These are phyloP conservation scores for Pantherophis vulpinus DNA, from an alignment of 2,797 vertebrate species.

Conservation along the genomic window DNA sequence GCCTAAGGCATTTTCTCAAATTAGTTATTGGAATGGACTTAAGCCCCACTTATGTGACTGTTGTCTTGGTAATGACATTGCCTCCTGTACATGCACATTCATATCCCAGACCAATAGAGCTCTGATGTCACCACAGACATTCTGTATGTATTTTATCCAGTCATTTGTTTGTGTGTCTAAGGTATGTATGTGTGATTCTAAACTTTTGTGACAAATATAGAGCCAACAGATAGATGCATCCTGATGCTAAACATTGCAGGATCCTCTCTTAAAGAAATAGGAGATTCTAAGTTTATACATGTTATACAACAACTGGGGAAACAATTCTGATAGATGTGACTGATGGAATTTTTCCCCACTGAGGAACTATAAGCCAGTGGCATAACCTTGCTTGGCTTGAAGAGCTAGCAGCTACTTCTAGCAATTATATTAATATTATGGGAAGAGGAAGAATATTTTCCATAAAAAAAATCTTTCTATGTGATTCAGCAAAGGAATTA, in stretches of 20 bases:
- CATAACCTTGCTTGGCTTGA: background rate
- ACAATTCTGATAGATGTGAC: background rate
- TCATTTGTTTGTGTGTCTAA: background rate
- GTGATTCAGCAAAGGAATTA: background rate
- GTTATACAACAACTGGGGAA: background rate
- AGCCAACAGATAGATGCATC: background rate
- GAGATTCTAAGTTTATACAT: background rate
- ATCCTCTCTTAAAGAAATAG: background rate
- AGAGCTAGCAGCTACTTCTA: background rate
- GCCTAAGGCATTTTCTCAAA: background rate
- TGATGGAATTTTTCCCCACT: background rate
- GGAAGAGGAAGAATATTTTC: background rate
- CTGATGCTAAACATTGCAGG: background rate
- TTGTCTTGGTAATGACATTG: background rate
- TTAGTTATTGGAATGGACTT: background rate
- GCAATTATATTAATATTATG: background rate
- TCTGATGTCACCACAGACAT: background rate
- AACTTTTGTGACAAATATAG: background rate
- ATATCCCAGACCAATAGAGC: background rate
- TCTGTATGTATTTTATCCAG: background rate
- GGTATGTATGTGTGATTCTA: background rate
- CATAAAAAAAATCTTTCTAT: background rate
- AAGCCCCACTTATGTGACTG: background rate
- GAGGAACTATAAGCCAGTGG: background rate
- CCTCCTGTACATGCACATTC: background rate